Conservation (phyloP, 2,797 vertebrate species). For the Lutjanus campechanus region DNA sequence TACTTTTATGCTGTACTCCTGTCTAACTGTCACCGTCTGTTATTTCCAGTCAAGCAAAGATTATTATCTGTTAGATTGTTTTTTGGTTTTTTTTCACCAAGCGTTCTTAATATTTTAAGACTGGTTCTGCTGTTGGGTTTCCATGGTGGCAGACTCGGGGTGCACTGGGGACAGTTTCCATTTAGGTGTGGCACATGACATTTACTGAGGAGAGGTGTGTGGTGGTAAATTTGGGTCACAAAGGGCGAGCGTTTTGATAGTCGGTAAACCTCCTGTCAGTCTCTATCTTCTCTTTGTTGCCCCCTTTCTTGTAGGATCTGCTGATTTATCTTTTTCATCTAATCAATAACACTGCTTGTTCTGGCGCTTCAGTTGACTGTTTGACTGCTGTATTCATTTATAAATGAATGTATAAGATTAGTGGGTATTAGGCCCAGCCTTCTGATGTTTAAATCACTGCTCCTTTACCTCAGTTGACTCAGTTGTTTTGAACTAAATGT, state of each 20-base stretch:
- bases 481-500: constrained; percentile 11
- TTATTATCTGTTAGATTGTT: constrained; percentile 71
- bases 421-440: neutral
- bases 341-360: constrained; percentile 41
- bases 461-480: neutral
- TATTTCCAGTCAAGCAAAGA: constrained; percentile 72
- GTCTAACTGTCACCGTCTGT: constrained; percentile 80
- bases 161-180: constrained; percentile 44
- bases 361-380: constrained; percentile 8
- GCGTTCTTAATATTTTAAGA: constrained; percentile 70
- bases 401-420: neutral
- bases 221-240: constrained; percentile 44
- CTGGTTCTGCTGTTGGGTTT: constrained; percentile 53
- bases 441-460: constrained; percentile 19
- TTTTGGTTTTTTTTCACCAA: constrained; percentile 34
- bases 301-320: neutral
- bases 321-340: constrained; percentile 20
- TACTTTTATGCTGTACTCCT: constrained; percentile 78
- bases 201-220: constrained; percentile 39
- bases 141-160: constrained; percentile 48
- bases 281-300: constrained; percentile 6
- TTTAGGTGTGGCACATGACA: constrained; percentile 47
- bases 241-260: constrained; percentile 32
- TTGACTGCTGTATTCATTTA: constrained; percentile 31
- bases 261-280: constrained; percentile 14